Evolutionary conservation across 2,888 invertebrate species (phyloP), one percentile per base, ranked within the genome.

Genomic region (Celastrina argiolus): DNA sequence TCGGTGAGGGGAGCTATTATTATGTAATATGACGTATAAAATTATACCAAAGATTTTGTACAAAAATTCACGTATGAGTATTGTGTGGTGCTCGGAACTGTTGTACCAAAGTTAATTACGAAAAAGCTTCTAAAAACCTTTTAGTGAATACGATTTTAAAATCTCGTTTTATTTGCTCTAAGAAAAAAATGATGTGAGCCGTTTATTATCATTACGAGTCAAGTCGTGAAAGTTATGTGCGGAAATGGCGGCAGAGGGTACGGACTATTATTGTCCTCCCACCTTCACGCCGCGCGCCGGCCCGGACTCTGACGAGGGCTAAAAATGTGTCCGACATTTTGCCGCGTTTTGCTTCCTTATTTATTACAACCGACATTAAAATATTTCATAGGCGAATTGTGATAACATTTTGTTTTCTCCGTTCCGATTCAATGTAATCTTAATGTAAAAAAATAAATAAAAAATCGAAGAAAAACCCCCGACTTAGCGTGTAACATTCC

Each of bases 181-280:
- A 78, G 79, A 82, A 83, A 81, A 81, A 77, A 80, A 81, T 82
- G 79, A 82, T 81, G 81, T 80, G 81, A 81, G 79, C 84, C 82
- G 85, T 88, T 88, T 87, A 83, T 85, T 85, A 83, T 84, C 82
- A 84, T 88, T 87, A 83, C 79, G 82, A 82, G 81, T 78, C 82
- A 84, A 87, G 85, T 82, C 80, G 81, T 78, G 81, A 81, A 87
- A 85, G 85, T 87, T 84, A 85, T 79, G 81, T 74, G 82, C 84
- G 89, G 88, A 88, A 88, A 87, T 85, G 87, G 80, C 79, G 75
- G 74, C 78, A 75, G 77, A 74, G 77, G 73, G 75, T 73, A 73
- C 73, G 73, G 73, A 73, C 75, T 69, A 69, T 68, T 69, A 73
- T 72, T 72, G 72, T 69, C 75, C 73, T 69, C 75, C 73, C 75